These are phyloP conservation scores for Lepus americanus DNA, from an alignment of 2,113 vertebrate genomes.

Conservation along the genomic window DNA sequence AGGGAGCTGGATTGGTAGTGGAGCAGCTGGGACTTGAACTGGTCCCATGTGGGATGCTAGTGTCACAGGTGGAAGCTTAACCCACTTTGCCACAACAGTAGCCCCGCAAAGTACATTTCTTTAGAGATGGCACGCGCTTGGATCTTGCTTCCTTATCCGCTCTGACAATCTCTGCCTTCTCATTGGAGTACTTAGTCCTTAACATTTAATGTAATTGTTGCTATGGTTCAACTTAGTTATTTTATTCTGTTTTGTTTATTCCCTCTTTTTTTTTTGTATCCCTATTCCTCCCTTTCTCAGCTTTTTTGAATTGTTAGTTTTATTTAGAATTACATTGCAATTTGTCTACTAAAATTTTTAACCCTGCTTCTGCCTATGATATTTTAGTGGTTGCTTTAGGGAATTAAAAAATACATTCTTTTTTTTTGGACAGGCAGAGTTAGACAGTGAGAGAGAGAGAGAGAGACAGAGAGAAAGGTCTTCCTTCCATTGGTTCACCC, in stretches of 20 bases:
- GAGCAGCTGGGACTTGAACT: too few species aligned
- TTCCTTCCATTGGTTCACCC: too few species aligned
- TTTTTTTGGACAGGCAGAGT: too few species aligned
- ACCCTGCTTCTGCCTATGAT: not conserved
- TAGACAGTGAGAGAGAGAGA: too few species aligned
- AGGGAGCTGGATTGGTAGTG: too few species aligned
- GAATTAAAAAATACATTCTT: not conserved
- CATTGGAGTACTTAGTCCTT: not conserved
- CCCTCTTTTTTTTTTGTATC: not conserved
- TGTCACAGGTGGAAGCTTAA: too few species aligned
- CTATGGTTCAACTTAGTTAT: not conserved
- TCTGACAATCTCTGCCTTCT: conserved; percentile 15
- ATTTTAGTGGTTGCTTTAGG: not conserved
- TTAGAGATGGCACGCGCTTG: not conserved
- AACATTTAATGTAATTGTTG: not conserved
- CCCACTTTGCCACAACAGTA: too few species aligned
- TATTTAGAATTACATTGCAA: conserved; percentile 20
- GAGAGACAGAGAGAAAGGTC: too few species aligned
- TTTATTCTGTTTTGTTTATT: conserved; percentile 34
- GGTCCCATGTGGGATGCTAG: too few species aligned
- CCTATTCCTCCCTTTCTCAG: not conserved
- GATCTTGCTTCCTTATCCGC: conserved; percentile 38
- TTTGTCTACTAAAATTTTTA: not conserved
- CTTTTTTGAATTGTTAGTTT: not conserved
- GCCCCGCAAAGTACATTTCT: too few species aligned